Percentiles rank a stretch among this genome's conserved stretches.
phyloP scores from a whole-genome alignment of 2,888 invertebrate species.

The Polietes domitor region DNA sequence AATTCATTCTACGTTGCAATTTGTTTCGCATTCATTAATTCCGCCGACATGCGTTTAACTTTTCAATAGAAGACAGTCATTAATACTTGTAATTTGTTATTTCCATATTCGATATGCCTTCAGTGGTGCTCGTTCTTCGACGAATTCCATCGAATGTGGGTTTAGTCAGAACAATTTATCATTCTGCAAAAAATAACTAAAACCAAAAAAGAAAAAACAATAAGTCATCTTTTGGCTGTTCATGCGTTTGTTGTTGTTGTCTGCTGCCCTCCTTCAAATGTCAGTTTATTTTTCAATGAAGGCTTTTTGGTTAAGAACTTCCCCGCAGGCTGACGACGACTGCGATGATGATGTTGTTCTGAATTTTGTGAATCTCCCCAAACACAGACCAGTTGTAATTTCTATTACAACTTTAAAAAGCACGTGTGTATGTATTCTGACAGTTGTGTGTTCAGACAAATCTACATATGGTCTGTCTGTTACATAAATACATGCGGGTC shows the following conservation, averaged over 20 bases:
- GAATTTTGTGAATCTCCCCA: neutral
- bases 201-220: neutral
- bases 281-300: slow-evolving; percentile 4
- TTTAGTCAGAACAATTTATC: slow-evolving; percentile 5
- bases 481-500: neutral
- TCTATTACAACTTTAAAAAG: neutral
- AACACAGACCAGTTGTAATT: neutral
- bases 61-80: neutral
- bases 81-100: slow-evolving; percentile 5
- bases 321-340: neutral
- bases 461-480: neutral
- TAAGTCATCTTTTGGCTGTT: neutral
- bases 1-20: neutral
- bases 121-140: neutral
- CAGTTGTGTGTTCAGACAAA: slow-evolving; percentile 3
- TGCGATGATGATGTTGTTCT: neutral
- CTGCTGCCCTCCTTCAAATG: neutral
- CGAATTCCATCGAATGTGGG: neutral
- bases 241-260: neutral
- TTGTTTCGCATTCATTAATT: slow-evolving; percentile 1
- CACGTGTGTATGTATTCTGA: slow-evolving; percentile 3
- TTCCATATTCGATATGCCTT: neutral
- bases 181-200: neutral
- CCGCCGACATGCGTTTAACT: neutral
- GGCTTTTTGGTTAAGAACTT: neutral